Evolutionary conservation across 2,888 invertebrate genomes (phyloP).

Genomic region (Actias luna): DNA sequence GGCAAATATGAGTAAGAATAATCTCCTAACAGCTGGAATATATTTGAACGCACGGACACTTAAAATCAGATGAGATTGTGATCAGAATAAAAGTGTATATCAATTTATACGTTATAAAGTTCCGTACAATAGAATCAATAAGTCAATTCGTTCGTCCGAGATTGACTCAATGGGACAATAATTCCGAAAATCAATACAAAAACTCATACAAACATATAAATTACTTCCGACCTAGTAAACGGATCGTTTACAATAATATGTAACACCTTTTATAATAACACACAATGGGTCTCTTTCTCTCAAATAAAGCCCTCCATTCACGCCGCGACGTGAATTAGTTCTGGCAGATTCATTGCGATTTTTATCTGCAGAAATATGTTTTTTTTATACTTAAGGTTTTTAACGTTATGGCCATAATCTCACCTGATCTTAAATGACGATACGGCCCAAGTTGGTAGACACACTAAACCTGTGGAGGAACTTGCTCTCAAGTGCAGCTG

Average conservation of each 20-base stretch:
- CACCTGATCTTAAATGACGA: no score
- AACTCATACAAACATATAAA: slow-evolving; percentile 7
- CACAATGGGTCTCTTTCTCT: slow-evolving; percentile 8
- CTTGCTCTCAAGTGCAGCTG: no score
- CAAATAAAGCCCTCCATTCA: slow-evolving; percentile 5
- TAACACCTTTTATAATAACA: slow-evolving; percentile 11
- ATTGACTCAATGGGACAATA: slow-evolving; percentile 1
- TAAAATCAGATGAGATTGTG: background rate
- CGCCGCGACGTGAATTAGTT: background rate
- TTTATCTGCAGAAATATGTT: no score
- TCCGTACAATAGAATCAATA: background rate
- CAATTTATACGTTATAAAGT: background rate
- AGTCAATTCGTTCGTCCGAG: background rate
- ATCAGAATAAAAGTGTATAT: background rate
- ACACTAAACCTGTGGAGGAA: no score
- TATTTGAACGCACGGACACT: background rate
- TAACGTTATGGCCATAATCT: no score
- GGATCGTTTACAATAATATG: slow-evolving; percentile 9
- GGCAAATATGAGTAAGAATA: background rate
- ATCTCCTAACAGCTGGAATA: background rate
- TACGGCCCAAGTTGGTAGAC: no score
- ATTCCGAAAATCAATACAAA: slow-evolving; percentile 1
- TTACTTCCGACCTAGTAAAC: slow-evolving; percentile 12
- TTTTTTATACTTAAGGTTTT: no score
- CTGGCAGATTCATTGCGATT: background rate